Evolutionary conservation across 2,888 invertebrate genomes (phyloP), one percentile per base, ranked within the genome.

Genomic region (Euphydryas editha): DNA sequence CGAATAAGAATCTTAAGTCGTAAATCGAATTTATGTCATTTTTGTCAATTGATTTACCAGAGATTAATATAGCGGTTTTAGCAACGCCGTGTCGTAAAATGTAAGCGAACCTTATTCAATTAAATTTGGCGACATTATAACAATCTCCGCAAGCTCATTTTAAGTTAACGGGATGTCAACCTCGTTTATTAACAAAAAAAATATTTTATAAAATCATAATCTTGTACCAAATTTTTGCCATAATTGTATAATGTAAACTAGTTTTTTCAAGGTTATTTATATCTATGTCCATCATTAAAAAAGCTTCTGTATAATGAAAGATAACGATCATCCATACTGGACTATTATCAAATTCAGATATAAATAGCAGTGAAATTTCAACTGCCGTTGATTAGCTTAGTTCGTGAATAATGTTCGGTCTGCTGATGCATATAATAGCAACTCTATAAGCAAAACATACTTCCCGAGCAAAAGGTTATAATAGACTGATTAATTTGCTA

Each of bases 71-170:
- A 81, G 82, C 76, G 87, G 85, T 84, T 88, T 90, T 84, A 81
- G 77, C 78, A 78, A 80, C 82, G 82, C 79, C 82, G 81, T 81
- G 84, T 86, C 88, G 85, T 89, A 86, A 92, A 91, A 89, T 90
- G 88, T 91, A 87, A 90, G 86, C 91, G 88, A 90, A 81, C 86
- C 86, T 89, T 89, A 91, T 92, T 92, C 88, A 88, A 92, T 92
- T 92, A 90, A 91, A 92, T 87, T 86, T 80, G 82, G 87, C 84
- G 86, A 86, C 86, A 88, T 90, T 88, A 90, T 88, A 88, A 88
- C 90, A 86, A 87, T 90, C 87, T 90, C 85, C 83, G 84, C 80
- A 73, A 82, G 81, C 86, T 87, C 85, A 87, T 90, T 90, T 86
- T 82, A 75, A 81, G 82, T 81, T 71, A 77, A 81, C 80, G 80